Evolutionary conservation across 64 coral and sea anemone species (phyloP).

Genomic region (Platygyra sinensis): DNA sequence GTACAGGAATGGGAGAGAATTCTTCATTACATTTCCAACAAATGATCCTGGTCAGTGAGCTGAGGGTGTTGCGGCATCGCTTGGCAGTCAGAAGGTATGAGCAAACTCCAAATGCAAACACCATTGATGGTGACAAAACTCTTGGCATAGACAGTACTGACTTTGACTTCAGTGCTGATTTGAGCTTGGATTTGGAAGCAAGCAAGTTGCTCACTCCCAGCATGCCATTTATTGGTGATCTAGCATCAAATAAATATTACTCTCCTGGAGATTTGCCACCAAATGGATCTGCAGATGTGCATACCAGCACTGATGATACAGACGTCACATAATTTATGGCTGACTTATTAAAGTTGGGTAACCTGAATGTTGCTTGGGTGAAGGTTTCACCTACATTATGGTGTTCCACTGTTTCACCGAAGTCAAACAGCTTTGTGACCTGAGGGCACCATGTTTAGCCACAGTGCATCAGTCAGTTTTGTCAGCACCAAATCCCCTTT

Average conservation of each 20-base stretch:
- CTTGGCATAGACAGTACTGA: conserved; percentile 35
- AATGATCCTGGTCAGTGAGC: conserved; percentile 92
- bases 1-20: conserved; percentile 86
- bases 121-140: conserved; percentile 21
- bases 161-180: conserved; percentile 42
- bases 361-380: too few relatives aligned
- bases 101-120: conserved; percentile 7
- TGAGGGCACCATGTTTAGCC: too few relatives aligned
- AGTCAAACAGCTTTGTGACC: too few relatives aligned
- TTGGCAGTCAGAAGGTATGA: conserved; percentile 77
- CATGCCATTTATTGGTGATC: conserved; percentile 88
- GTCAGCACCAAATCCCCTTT: too few relatives aligned
- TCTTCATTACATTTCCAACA: conserved; percentile 87
- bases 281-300: conserved; percentile 16
- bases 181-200: conserved; percentile 75
- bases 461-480: too few relatives aligned
- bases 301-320: too few relatives aligned
- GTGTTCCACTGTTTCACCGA: too few relatives aligned
- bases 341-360: too few relatives aligned
- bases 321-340: too few relatives aligned
- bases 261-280: conserved; percentile 19
- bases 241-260: conserved; percentile 76
- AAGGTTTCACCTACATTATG: too few relatives aligned
- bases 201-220: conserved; percentile 88
- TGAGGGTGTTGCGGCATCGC: conserved; percentile 77